Base-by-base conservation (phyloP, 2,888 invertebrate species). In the Habroteleia sp. region DNA sequence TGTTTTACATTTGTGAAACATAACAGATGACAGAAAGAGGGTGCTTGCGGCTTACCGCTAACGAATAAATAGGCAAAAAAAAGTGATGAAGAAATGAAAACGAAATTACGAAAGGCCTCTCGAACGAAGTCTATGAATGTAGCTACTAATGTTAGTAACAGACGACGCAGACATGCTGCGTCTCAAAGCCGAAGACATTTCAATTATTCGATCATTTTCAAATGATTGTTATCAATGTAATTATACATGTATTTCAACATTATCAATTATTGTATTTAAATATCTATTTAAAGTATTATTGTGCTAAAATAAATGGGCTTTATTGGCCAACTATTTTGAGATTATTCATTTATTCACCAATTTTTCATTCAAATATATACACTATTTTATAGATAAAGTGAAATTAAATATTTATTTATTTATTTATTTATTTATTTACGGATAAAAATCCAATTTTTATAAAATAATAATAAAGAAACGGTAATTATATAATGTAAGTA, bases 271-370 rank as follows among this genome's bases (percentile, higher is more conserved):
- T 84, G 81, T 83, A 83, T 81, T 82, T 79, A 82, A 81, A 78
- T 80, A 79, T 81, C 77, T 81, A 83, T 83, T 81, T 78, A 74
- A 83, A 83, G 79, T 84, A 84, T 84, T 84, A 84, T 82, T 83
- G 81, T 84, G 80, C 83, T 81, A 83, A 83, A 82, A 83, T 83
- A 81, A 83, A 82, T 77, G 69, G 81, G 81, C 80, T 83, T 79
- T 84, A 83, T 83, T 82, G 82, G 82, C 63, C 71, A 48, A 71
- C 56, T 63, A 62, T 56, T 54, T 71, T n/a, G 33, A 46, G 4
- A 37, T 41, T 31, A 29, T 42, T 50, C 13, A 41, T 44, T 2
- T 20, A 20, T 20, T 20, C n/a, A n/a, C n/a, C n/a, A n/a, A n/a
- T n/a, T n/a, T n/a, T n/a, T n/a, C n/a, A n/a, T n/a, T n/a, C n/a